Evolutionary conservation across 35 echinoderm and acorn worm species (phyloP).

Genomic region (Eucidaris tribuloides): DNA sequence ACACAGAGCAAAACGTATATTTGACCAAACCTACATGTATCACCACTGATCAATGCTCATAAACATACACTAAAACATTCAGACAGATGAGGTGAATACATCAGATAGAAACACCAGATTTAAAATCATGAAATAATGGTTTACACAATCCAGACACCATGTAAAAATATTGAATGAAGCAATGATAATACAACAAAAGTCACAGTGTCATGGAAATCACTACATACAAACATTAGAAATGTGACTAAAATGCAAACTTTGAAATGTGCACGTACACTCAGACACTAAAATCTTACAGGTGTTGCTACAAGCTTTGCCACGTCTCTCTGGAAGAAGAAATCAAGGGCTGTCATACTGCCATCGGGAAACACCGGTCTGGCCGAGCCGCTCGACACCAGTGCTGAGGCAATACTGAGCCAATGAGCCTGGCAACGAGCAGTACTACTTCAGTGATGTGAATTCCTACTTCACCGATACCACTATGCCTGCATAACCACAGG

Average conservation of each 20-base stretch:
- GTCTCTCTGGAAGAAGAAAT: slow-evolving; percentile 21
- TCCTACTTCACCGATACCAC: no score
- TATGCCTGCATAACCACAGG: background rate
- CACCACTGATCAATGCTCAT: no score
- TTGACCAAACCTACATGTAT: no score
- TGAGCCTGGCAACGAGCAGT: background rate
- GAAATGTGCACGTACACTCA: background rate
- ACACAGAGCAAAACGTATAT: no score
- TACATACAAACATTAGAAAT: no score
- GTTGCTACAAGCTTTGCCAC: background rate
- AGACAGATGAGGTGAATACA: no score
- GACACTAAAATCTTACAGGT: background rate
- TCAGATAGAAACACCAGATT: no score
- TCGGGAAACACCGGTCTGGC: background rate
- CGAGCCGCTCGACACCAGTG: background rate
- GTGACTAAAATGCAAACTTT: background rate
- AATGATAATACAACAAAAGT: background rate
- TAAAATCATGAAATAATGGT: background rate
- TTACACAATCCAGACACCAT: background rate
- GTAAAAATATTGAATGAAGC: background rate
- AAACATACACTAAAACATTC: no score
- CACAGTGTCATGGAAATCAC: background rate
- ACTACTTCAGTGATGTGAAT: background rate
- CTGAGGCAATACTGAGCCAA: background rate
- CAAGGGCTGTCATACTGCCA: background rate